A percentile compares a stretch with the other conserved stretches of the same genome.
phyloP scores from a whole-genome alignment of 1,140 invertebrate genomes.

The Neuroterus valhalla region DNA sequence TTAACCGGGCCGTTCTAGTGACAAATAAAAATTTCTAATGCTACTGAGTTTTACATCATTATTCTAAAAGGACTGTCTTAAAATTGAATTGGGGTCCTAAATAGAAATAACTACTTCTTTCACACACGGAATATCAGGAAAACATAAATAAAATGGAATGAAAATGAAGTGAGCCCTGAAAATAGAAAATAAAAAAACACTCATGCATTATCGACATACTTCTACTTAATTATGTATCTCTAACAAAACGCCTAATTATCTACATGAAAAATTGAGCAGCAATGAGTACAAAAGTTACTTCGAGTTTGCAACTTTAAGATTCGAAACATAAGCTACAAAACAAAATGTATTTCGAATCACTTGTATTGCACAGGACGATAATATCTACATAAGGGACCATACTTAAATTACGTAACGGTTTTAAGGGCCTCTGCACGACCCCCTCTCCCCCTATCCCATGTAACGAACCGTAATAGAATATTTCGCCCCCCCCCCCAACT shows the following conservation, averaged over 20 bases:
- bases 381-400: neutral
- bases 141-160: conserved; percentile 27
- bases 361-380: conserved; percentile 13
- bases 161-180: conserved; percentile 18
- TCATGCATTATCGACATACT: neutral
- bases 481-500: too few relatives aligned
- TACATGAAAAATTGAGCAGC: conserved; percentile 23
- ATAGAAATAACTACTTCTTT: neutral
- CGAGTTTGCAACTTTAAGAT: neutral
- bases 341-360: neutral
- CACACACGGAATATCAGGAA: conserved; percentile 13
- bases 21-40: too few relatives aligned
- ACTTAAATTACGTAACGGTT: too few relatives aligned
- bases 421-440: too few relatives aligned
- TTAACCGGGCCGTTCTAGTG: neutral
- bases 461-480: too few relatives aligned
- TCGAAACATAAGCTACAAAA: neutral
- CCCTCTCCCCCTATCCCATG: too few relatives aligned
- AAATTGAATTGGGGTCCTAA: neutral
- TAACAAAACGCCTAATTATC: neutral
- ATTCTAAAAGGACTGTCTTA: neutral
- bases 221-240: neutral
- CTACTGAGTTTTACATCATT: neutral
- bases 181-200: conserved; percentile 9
- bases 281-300: conserved; percentile 8